Evolutionary conservation across 2,113 vertebrate genomes (phyloP).

Genomic region (Ariopsis seemanni): DNA sequence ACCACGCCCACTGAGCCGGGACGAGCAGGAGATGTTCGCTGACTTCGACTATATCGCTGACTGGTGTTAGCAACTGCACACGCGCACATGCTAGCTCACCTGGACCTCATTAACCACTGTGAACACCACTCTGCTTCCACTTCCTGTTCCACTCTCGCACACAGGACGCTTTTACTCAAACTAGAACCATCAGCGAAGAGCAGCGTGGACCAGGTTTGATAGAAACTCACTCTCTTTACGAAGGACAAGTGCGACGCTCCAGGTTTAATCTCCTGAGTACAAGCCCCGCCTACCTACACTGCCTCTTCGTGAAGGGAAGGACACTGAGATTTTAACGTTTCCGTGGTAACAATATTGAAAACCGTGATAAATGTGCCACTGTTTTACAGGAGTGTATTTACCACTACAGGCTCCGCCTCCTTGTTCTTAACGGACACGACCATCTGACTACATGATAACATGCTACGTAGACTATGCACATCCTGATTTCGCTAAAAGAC

Average conservation of each 20-base stretch:
- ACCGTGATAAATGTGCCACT: background rate
- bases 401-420: background rate
- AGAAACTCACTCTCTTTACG: background rate
- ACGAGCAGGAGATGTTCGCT: conserved; percentile 84
- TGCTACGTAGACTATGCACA: background rate
- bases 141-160: background rate
- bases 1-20: conserved; percentile 80
- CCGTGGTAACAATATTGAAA: background rate
- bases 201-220: background rate
- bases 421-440: background rate
- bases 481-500: background rate
- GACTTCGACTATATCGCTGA: conserved; percentile 92
- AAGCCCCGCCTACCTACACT: too few relatives aligned
- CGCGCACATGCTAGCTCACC: background rate
- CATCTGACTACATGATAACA: background rate
- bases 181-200: background rate
- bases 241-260: background rate
- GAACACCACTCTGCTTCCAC: conserved; percentile 28
- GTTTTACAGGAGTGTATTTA: background rate
- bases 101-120: conserved; percentile 21
- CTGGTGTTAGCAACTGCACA: conserved; percentile 78
- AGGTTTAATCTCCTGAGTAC: background rate
- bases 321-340: background rate
- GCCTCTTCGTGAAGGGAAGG: background rate
- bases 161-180: background rate